Conservation (phyloP, 2,888 invertebrate species). For the Glyphotaelius pellucidus region DNA sequence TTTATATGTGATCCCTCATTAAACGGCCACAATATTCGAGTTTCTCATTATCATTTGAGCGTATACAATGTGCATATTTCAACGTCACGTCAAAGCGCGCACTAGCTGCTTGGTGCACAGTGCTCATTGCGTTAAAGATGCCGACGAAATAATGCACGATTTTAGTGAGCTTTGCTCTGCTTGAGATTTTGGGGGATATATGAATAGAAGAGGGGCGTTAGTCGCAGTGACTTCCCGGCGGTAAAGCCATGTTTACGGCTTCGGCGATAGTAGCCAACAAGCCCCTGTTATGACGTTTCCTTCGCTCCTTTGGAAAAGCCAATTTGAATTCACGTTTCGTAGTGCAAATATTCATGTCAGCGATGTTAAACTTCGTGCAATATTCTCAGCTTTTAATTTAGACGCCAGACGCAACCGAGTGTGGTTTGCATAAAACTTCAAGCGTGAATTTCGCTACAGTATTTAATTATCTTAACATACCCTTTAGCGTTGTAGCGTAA, state of each 20-base stretch:
- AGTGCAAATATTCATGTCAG: constrained; percentile 2
- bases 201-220: neutral
- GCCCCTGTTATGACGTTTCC: neutral
- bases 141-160: neutral
- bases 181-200: neutral
- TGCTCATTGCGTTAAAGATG: neutral
- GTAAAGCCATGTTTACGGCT: constrained; percentile 6
- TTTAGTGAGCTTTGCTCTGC: constrained; percentile 9
- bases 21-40: neutral
- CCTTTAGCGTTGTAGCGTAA: neutral
- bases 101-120: neutral
- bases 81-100: neutral
- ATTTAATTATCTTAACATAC: neutral
- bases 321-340: constrained; percentile 1
- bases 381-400: neutral
- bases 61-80: neutral
- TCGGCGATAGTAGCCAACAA: neutral
- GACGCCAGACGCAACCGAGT: neutral
- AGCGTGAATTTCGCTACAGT: neutral
- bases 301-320: neutral
- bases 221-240: neutral
- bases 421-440: neutral
- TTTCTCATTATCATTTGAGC: neutral
- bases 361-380: neutral
- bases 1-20: neutral